Conservation (phyloP, 1,140 invertebrate genomes). For the Drosophila triauraria region DNA sequence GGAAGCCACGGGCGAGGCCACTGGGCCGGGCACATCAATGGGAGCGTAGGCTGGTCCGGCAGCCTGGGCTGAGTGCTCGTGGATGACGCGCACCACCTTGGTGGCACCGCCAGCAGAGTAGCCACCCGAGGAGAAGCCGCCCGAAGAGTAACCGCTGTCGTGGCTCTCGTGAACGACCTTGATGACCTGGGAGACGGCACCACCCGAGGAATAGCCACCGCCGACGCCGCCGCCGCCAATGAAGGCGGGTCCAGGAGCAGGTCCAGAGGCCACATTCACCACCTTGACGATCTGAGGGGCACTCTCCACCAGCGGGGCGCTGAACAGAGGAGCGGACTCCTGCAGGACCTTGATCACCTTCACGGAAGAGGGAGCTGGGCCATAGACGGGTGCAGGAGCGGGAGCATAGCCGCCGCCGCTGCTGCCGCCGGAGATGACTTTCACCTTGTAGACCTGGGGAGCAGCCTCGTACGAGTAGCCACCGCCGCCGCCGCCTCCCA, state of each 20-base stretch:
- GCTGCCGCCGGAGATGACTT: constrained; percentile 63
- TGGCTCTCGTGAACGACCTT: constrained; percentile 66
- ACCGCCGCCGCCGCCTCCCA: constrained; percentile 37
- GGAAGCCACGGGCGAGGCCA: constrained; percentile 34
- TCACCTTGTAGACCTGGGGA: constrained; percentile 72
- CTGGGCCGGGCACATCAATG: constrained; percentile 36
- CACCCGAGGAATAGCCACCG: constrained; percentile 13
- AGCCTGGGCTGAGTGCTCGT: constrained; percentile 56
- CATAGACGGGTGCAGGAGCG: constrained; percentile 43
- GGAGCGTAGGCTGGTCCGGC: constrained; percentile 42
- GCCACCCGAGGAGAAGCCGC: constrained; percentile 14
- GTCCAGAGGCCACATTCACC: constrained; percentile 40
- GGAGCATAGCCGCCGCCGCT: constrained; percentile 16
- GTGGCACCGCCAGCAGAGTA: constrained; percentile 32
- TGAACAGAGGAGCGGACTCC: constrained; percentile 40
- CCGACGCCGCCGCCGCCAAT: constrained; percentile 14
- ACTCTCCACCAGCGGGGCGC: constrained; percentile 45
- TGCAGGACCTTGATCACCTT: constrained; percentile 75
- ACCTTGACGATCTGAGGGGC: constrained; percentile 65
- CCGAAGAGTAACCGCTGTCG: constrained; percentile 27
- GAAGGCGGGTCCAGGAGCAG: constrained; percentile 15
- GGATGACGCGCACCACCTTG: constrained; percentile 78
- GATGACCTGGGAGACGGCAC: constrained; percentile 59
- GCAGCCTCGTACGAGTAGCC: constrained; percentile 58
- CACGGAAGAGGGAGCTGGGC: constrained; percentile 48